Base-by-base conservation (phyloP, 2,113 vertebrate genomes). In the Tyrannus savana region DNA sequence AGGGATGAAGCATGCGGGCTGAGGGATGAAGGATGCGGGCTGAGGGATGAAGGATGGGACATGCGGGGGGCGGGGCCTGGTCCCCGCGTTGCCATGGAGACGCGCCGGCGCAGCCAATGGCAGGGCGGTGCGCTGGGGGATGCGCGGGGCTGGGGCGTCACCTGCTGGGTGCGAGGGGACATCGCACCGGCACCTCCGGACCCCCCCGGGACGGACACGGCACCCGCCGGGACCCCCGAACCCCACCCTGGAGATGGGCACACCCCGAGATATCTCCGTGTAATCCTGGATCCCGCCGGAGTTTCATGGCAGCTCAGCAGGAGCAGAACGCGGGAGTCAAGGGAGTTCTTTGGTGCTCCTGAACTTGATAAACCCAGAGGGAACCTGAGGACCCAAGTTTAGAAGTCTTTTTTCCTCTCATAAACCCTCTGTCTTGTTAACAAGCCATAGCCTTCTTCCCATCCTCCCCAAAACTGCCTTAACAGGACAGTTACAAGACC, bases 291-390 rank as follows among this genome's bases (percentile, higher is more conserved):
- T 2, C 28, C 52, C 5, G 0, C 7, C 1, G 7, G 11, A 12
- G 4, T 22, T 15, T 12, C 18, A 0, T 6, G 0, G 14, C 21
- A 2, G 27, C 55, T 11, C 44, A 0, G 5, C 41, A 0, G 1
- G 30, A 35, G 47, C 47, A 2, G n/a, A 44, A 52, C 7, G 0
- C 0, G 19, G 4, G 44, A 5, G 13, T 1, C 3, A 8, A 2
- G 22, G 10, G 12, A 27, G n/a, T 9, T 31, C 4, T 28, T 62
- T 4, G 2, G 0, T 8, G 11, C 4, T 8, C 21, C 5, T 3
- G 11, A 0, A 8, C 24, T 10, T 5, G 10, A 42, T 3, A 22
- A 28, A 21, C 2, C 7, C 63, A 3, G 12, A 1, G 7, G 24
- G 58, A 58, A 11, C 3, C 17, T 3, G 7, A 47, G 2, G 23